Conservation (phyloP, 2,113 vertebrate species). For the Bubo blakistoni region DNA sequence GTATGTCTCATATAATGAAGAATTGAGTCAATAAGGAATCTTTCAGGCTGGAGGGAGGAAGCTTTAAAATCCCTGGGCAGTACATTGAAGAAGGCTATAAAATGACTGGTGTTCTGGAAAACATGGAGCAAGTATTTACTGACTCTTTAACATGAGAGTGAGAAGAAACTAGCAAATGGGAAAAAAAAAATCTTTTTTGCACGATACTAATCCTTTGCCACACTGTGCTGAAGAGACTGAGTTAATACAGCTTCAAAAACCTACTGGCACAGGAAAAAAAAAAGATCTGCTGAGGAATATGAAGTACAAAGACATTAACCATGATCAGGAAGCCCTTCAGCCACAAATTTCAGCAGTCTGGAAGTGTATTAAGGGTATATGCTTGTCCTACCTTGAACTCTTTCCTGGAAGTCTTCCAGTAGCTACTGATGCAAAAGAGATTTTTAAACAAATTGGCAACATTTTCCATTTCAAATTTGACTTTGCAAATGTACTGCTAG, state of each 20-base stretch:
- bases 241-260: not conserved
- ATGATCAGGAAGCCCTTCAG: not conserved
- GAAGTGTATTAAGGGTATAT: not conserved
- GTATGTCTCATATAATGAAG: not conserved
- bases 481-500: not conserved
- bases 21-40: not conserved
- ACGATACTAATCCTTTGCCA: not conserved
- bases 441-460: not conserved
- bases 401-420: not conserved
- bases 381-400: not conserved
- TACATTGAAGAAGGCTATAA: not conserved
- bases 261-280: accelerated
- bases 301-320: not conserved
- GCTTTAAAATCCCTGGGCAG: not conserved
- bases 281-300: not conserved
- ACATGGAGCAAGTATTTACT: not conserved
- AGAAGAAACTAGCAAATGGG: not conserved
- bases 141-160: not conserved
- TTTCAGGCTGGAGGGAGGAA: not conserved
- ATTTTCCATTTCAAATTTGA: not conserved
- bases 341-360: not conserved
- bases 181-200: not conserved
- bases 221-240: not conserved
- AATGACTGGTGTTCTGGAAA: not conserved
- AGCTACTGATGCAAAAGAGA: not conserved